These are phyloP conservation scores for Leptinotarsa texana DNA, from an alignment of 1,140 invertebrate species.

Conservation along the genomic window DNA sequence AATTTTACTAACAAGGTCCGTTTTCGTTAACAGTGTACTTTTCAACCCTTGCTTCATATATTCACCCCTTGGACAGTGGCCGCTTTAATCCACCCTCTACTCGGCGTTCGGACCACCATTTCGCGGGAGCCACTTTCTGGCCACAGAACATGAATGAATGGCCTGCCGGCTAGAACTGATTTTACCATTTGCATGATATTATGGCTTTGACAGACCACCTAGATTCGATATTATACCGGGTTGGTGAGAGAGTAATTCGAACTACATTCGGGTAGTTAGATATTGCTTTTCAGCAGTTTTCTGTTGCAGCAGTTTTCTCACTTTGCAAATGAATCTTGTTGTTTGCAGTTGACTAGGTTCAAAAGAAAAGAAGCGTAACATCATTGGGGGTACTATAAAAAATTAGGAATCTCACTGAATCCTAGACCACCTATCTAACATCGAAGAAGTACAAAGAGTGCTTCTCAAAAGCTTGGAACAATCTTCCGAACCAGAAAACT, in stretches of 20 bases:
- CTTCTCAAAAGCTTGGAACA: too few relatives aligned
- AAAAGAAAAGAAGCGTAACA: too few relatives aligned
- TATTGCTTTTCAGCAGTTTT: too few relatives aligned
- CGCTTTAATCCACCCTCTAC: constrained; percentile 40
- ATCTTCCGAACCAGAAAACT: too few relatives aligned
- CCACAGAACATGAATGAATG: constrained; percentile 21
- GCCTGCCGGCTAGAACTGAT: constrained; percentile 9
- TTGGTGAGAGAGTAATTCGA: neutral
- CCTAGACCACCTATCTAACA: too few relatives aligned
- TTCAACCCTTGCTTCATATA: constrained; percentile 50
- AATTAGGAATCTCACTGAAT: too few relatives aligned
- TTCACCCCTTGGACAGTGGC: constrained; percentile 50
- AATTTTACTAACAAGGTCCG: constrained; percentile 44
- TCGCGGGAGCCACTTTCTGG: constrained; percentile 23
- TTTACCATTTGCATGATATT: constrained; percentile 21
- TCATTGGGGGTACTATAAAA: too few relatives aligned
- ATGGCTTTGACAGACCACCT: neutral
- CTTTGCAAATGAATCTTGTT: too few relatives aligned
- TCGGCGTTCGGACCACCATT: constrained; percentile 23
- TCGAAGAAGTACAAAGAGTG: too few relatives aligned
- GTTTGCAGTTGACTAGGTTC: too few relatives aligned
- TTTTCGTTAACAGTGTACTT: constrained; percentile 43
- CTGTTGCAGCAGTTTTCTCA: too few relatives aligned
- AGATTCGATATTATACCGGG: neutral
- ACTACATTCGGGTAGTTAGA: neutral